These are phyloP conservation scores for Fundulus diaphanus DNA, from an alignment of 2,797 vertebrate genomes.

Conservation along the genomic window DNA sequence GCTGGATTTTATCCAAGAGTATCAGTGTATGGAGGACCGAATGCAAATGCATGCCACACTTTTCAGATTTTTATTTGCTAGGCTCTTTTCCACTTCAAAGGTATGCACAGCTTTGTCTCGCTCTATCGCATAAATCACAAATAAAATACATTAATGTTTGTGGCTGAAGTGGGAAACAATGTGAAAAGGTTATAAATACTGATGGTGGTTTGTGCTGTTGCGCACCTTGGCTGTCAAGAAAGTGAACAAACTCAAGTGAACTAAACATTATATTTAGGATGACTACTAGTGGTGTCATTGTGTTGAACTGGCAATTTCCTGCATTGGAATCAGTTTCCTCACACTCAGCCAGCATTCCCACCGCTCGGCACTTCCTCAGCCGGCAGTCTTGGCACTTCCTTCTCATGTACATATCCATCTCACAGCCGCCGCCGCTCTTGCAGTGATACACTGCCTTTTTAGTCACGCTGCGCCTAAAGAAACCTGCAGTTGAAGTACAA, in stretches of 20 bases:
- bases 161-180: not conserved
- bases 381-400: slow-evolving; percentile 96
- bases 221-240: not conserved
- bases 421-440: slow-evolving; percentile 92
- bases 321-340: slow-evolving; percentile 51
- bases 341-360: slow-evolving; percentile 96
- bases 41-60: not conserved
- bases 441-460: slow-evolving; percentile 94
- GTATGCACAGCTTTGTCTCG: not conserved
- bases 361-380: slow-evolving; percentile 92
- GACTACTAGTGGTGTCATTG: not conserved
- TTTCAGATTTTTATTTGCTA: not conserved
- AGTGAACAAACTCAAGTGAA: not conserved
- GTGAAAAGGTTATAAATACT: not conserved
- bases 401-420: slow-evolving; percentile 98
- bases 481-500: slow-evolving; percentile 75
- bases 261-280: not conserved
- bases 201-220: not conserved
- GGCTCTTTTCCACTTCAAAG: too few relatives aligned
- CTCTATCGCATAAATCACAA: not conserved
- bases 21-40: not conserved
- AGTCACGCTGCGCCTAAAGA: slow-evolving; percentile 92
- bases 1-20: too few relatives aligned
- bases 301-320: not conserved
- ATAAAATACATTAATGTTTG: not conserved